Evolutionary conservation across 1,140 invertebrate species (phyloP), one percentile per base, ranked within the genome.

Genomic region (Ostrea denselamellosa): DNA sequence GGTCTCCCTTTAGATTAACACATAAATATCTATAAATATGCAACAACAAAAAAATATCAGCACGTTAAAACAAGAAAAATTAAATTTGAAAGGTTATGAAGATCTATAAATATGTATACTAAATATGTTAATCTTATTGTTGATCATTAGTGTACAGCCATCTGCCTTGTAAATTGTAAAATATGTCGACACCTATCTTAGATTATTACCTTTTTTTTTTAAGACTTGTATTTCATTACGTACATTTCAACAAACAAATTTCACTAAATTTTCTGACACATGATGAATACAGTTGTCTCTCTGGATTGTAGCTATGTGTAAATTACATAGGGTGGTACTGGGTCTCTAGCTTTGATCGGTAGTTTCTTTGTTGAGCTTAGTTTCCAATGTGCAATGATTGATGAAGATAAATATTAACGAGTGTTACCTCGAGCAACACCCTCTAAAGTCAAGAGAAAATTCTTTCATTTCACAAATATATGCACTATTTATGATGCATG

Each of bases 361-460:
- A n/a, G 17, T 62, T 62, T 62, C 17, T 62, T 62, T 62, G 12
- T 62, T n/a, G 56, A 77, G 25, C 14, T 77, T 28, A 22, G 28
- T 34, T 77, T 77, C 28, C 68, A 77, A 28, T 25, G 25, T 17
- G 28, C 28, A 14, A 77, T 77, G 68, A 77, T 77, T 34, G 68
- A 77, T 77, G 68, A 77, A 77, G 68, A 77, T 77, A 56, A 56
- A 56, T 77, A 8, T 62, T n/a, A 19, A 62, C n/a, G 68, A 22
- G 14, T 77, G 68, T 77, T 25, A 77, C 9, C 28, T 3, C 25
- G 28, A 77, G 68, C 8, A 77, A 34, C 68, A 77, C 68, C 25
- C 68, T 77, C 9, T 34, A 28, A 28, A 14, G 14, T 28, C 10
- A 14, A 77, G 25, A 28, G 14, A 10, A 77, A 77, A 77, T 44